Percentiles rank a stretch among this genome's conserved stretches.
phyloP scores from a whole-genome alignment of 2,797 vertebrate genomes.

The Fundulus diaphanus region DNA sequence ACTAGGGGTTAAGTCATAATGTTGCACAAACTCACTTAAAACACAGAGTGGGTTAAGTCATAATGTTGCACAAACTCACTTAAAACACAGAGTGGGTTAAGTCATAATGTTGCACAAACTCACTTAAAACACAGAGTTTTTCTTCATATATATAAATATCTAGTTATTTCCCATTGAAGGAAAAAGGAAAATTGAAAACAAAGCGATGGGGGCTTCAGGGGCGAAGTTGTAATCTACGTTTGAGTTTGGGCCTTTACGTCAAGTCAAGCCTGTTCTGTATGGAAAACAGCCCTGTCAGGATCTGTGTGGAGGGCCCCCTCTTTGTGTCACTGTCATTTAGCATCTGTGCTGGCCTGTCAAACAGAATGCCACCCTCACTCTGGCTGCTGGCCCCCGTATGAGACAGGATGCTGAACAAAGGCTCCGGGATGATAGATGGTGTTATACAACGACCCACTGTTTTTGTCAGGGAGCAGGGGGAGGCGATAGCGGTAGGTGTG shows the following conservation, averaged over 20 bases:
- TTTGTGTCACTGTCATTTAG: conserved; percentile 83
- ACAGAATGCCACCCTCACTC: conserved; percentile 70
- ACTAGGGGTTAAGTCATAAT: neutral
- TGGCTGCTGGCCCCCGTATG: conserved; percentile 62
- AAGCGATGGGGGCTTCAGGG: conserved; percentile 61
- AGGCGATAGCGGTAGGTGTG: neutral
- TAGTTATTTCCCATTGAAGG: conserved; percentile 27
- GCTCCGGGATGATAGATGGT: conserved; percentile 78
- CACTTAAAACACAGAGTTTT: neutral
- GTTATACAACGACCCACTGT: conserved; percentile 69
- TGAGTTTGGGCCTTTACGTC: conserved; percentile 69
- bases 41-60: conserved; percentile 1
- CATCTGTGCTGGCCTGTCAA: conserved; percentile 77
- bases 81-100: conserved; percentile 1
- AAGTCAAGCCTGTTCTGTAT: conserved; percentile 70
- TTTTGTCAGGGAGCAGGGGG: conserved; percentile 58
- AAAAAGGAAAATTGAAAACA: conserved; percentile 42
- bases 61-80: conserved; percentile 6
- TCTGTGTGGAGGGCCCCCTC: conserved; percentile 68
- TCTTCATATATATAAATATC: no score
- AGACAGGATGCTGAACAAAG: conserved; percentile 76
- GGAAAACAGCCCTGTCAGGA: conserved; percentile 78
- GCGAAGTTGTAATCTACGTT: conserved; percentile 65
- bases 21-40: conserved; percentile 4
- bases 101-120: conserved; percentile 5